These are phyloP conservation scores for Conger conger DNA, from an alignment of 2,113 vertebrate species.

Conservation along the genomic window DNA sequence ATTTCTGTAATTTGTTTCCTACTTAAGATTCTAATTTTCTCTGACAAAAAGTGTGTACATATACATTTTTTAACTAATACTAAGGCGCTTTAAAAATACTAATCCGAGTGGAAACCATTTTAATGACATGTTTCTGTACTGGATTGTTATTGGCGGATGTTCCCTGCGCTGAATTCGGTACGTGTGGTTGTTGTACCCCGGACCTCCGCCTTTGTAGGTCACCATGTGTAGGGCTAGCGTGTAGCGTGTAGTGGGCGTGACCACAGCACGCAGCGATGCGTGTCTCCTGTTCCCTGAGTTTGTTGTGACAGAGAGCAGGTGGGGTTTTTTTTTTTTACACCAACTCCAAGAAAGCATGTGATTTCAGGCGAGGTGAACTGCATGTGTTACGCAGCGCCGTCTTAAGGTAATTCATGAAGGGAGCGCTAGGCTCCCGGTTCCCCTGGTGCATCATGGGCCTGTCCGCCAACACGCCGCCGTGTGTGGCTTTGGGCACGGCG, in stretches of 20 bases:
- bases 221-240: not conserved
- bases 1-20: not conserved
- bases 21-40: not conserved
- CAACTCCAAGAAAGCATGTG: not conserved
- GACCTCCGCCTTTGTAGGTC: not conserved
- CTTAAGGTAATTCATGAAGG: not conserved
- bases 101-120: not conserved
- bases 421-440: not conserved
- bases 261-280: not conserved
- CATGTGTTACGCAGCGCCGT: not conserved
- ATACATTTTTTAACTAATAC: not conserved
- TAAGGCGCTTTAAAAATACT: not conserved
- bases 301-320: slow-evolving; percentile 1
- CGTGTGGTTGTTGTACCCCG: not conserved
- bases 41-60: not conserved
- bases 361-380: not conserved
- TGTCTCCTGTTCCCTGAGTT: not conserved
- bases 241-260: not conserved
- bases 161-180: not conserved
- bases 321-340: not conserved
- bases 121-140: not conserved
- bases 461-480: not conserved
- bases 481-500: not conserved
- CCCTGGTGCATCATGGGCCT: not conserved
- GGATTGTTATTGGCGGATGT: not conserved